Conservation (phyloP, 2,888 invertebrate genomes). For the Druceiella hillmani region DNA sequence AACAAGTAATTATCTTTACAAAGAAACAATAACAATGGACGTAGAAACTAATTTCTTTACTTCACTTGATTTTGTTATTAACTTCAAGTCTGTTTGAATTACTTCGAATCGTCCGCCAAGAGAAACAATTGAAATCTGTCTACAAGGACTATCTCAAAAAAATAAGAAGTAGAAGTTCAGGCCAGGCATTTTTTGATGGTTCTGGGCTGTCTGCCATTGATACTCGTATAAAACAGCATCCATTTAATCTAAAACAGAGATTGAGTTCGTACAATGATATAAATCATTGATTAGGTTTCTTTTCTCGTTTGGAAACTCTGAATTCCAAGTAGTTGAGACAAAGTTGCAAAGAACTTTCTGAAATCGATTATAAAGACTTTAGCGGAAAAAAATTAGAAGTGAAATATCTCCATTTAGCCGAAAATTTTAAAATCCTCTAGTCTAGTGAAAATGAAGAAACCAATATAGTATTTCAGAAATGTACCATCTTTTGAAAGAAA, state of each 20-base stretch:
- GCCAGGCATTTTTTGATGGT: constrained; percentile 22
- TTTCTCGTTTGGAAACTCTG: too few relatives aligned
- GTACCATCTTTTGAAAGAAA: constrained; percentile 25
- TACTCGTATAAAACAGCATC: constrained; percentile 24
- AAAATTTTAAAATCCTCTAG: constrained; percentile 22
- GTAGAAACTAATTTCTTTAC: constrained; percentile 23
- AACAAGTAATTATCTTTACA: constrained; percentile 23
- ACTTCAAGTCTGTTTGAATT: constrained; percentile 23
- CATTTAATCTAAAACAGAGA: constrained; percentile 23
- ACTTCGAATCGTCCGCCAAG: constrained; percentile 22
- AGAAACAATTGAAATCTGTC: constrained; percentile 23
- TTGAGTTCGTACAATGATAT: constrained; percentile 20
- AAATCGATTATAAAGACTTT: constrained; percentile 20
- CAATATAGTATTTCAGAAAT: constrained; percentile 15
- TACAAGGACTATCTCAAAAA: constrained; percentile 25
- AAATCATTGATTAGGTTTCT: constrained; percentile 22
- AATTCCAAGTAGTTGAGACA: constrained; percentile 22
- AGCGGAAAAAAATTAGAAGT: constrained; percentile 21
- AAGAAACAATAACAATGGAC: constrained; percentile 23
- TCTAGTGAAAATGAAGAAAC: constrained; percentile 17
- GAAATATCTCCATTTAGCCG: constrained; percentile 24
- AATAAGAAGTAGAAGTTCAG: constrained; percentile 25
- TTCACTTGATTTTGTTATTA: constrained; percentile 22
- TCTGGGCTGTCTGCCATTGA: constrained; percentile 20
- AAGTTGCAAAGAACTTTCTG: constrained; percentile 19